These are phyloP conservation scores for Anguilla pacifica DNA, from an alignment of 2,797 vertebrate genomes.

Conservation along the genomic window DNA sequence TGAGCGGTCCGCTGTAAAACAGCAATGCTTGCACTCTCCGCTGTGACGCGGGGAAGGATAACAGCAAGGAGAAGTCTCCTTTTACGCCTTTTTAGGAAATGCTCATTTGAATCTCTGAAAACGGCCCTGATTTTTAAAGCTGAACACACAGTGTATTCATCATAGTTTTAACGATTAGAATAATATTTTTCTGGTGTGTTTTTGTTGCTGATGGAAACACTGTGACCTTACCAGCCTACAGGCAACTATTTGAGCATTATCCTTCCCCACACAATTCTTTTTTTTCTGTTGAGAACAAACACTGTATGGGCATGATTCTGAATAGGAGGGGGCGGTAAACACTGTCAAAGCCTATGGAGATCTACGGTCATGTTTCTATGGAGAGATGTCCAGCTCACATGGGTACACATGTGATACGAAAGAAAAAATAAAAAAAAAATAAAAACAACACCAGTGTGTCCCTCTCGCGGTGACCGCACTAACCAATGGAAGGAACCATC, in stretches of 20 bases:
- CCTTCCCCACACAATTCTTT: neutral
- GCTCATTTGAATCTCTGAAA: conserved; percentile 3
- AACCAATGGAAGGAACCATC: conserved; percentile 87
- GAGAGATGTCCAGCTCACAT: conserved; percentile 59
- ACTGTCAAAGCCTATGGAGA: conserved; percentile 40
- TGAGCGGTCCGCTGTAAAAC: conserved; percentile 74
- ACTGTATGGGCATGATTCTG: conserved; percentile 51
- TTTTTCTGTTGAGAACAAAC: conserved; percentile 42
- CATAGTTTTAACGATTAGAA: neutral
- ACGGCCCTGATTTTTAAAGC: neutral
- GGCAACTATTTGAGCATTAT: conserved; percentile 18
- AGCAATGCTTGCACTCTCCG: conserved; percentile 71
- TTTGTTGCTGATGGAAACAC: neutral
- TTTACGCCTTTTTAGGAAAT: neutral
- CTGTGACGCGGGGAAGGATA: conserved; percentile 20
- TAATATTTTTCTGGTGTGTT: neutral
- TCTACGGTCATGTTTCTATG: conserved; percentile 54
- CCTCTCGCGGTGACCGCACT: conserved; percentile 77
- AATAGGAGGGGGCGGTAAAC: conserved; percentile 34
- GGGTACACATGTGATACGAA: conserved; percentile 57
- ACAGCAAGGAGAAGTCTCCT: neutral
- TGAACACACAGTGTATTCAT: conserved; percentile 12
- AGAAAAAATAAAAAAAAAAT: conserved; percentile 28
- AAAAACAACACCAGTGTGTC: conserved; percentile 55
- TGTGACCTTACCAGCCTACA: conserved; percentile 14